Evolutionary conservation across 2,888 invertebrate genomes (phyloP), one percentile per base, ranked within the genome.

Genomic region (Cryptocephalus primarius): DNA sequence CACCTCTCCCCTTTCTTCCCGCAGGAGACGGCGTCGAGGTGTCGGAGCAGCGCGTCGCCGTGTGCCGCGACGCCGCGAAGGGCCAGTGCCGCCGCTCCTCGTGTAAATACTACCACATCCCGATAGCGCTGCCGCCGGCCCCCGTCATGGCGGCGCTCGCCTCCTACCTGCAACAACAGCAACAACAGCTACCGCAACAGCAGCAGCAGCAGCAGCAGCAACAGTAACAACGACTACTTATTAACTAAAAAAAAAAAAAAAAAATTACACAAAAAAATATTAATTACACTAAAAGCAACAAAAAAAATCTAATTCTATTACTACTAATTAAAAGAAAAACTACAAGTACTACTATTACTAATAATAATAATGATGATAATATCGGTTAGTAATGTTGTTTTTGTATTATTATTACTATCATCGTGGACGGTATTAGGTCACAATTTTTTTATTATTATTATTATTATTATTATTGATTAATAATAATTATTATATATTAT

Each of bases 81-180:
- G 91, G 91, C 75, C 82, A 87, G 75, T 93, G 93, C 76, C 82
- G 85, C 72, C 88, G 92, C 74, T 85, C 88, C 75, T 82, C 86
- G 75, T 93, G 93, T 85, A 93, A 92, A 83, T 93, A 90, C 81
- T 93, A 92, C 82, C 92, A 93, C 82, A 90, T 93, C 82, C 91
- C 92, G 67, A 83, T 90, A 72, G 83, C 82, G 69, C 76, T 89
- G 79, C 88, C 88, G 68, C 88, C 88, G 68, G 88, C 88, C 66
- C 79, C 81, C 63, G 74, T 82, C 67, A 82, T 82, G 81, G 81
- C 82, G 66, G 78, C 79, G 70, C 70, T 71, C 53, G 62, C 69
- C 60, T 65, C 70, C 60, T 71, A 67, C 64, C 73, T 74, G 62
- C 73, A 69, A 62, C 60, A 66, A 66, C 67, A 53, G 59, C 69